Evolutionary conservation across 53 echinoderm and acorn worm species (phyloP).

Genomic region (Apostichopus leukothele): DNA sequence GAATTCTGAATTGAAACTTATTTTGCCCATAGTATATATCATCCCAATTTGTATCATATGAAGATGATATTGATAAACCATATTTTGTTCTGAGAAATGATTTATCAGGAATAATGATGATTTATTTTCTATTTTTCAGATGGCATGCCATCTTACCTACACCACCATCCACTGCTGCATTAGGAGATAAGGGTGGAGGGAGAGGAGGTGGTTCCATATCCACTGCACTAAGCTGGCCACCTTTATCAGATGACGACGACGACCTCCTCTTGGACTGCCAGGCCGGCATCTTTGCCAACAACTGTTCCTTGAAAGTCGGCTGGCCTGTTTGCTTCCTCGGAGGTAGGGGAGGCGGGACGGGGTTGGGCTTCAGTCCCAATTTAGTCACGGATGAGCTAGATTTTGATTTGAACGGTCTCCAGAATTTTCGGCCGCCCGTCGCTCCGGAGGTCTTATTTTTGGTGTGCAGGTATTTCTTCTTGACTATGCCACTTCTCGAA

Average conservation of each 20-base stretch:
- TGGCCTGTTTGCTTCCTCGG: constrained; percentile 39
- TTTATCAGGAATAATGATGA: not conserved
- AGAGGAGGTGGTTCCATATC: constrained; percentile 23
- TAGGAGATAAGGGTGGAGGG: constrained; percentile 6
- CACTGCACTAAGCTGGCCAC: constrained; percentile 1
- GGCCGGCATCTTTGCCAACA: constrained; percentile 37
- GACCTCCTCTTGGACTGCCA: constrained; percentile 25
- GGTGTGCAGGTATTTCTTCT: constrained; percentile 22
- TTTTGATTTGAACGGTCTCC: constrained; percentile 70
- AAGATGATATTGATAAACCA: too few relatives aligned
- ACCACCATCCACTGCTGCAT: not conserved
- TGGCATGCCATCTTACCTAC: constrained; percentile 26
- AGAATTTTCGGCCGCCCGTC: constrained; percentile 51
- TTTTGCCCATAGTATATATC: too few relatives aligned
- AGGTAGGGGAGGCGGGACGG: constrained; percentile 66
- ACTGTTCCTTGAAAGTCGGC: constrained; percentile 12
- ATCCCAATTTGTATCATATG: too few relatives aligned
- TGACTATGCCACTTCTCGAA: constrained; percentile 24
- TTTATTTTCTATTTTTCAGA: not conserved
- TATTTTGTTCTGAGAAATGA: too few relatives aligned
- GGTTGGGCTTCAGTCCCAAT: not conserved
- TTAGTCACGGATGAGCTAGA: not conserved
- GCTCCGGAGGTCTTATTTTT: constrained; percentile 49
- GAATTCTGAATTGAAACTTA: too few relatives aligned
- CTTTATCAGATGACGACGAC: constrained; percentile 4